Evolutionary conservation across 1,140 invertebrate genomes (phyloP).

Genomic region (Coptotermes formosanus): DNA sequence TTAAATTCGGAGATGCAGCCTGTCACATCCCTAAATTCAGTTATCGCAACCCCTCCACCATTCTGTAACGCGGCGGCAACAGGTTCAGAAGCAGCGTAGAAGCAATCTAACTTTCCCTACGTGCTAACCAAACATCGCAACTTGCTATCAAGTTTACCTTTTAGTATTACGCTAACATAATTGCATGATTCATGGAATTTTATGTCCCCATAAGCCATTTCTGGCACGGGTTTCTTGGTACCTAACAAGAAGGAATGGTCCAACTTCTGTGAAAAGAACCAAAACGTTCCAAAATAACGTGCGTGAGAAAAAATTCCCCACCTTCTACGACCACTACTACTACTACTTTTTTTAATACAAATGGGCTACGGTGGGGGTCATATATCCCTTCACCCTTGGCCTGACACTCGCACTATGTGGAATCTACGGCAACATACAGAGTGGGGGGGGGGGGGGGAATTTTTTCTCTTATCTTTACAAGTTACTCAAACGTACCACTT

Average conservation of each 20-base stretch:
- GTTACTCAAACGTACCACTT: too few relatives aligned
- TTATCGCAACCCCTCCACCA: neutral
- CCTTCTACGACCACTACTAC: neutral
- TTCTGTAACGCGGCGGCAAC: neutral
- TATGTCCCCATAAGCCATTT: neutral
- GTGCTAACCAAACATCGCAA: neutral
- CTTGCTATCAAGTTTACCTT: neutral
- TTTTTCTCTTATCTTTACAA: neutral
- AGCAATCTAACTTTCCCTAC: neutral
- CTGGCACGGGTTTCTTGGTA: too few relatives aligned
- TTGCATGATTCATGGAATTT: neutral
- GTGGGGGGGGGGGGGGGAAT: too few relatives aligned
- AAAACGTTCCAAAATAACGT: neutral
- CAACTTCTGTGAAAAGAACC: neutral
- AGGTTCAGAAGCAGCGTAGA: neutral
- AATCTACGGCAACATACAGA: neutral
- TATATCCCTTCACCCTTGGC: neutral
- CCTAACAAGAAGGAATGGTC: too few relatives aligned
- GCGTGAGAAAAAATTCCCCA: neutral
- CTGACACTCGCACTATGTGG: neutral
- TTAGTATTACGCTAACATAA: neutral
- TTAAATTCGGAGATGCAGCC: neutral
- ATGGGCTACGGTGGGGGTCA: too few relatives aligned
- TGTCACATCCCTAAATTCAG: neutral
- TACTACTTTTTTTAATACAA: neutral